phyloP scores from a whole-genome alignment of 92 coral and sea anemone species.

The Paramuricea clavata region DNA sequence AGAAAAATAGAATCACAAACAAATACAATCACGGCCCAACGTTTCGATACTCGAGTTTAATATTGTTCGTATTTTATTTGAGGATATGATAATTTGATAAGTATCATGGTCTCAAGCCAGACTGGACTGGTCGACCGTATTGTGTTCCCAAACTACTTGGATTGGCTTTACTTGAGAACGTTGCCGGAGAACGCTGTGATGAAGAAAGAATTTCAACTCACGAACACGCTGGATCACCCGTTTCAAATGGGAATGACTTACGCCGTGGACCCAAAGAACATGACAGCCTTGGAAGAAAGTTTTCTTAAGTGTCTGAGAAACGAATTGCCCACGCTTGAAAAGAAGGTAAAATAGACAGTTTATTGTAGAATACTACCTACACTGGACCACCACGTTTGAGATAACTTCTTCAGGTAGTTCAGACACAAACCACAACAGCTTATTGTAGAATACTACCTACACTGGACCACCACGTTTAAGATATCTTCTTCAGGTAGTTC shows the following conservation, averaged over 20 bases:
- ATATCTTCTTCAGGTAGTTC: too few relatives aligned
- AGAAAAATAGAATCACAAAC: too few relatives aligned
- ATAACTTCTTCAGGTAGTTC: too few relatives aligned
- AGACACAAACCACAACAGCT: too few relatives aligned
- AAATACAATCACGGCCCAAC: too few relatives aligned
- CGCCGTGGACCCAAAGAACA: neutral
- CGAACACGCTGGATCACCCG: constrained; percentile 3
- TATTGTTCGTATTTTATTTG: neutral
- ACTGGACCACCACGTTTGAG: too few relatives aligned
- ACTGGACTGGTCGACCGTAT: neutral
- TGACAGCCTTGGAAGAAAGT: neutral
- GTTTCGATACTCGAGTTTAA: neutral
- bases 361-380: neutral
- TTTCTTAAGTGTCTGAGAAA: neutral
- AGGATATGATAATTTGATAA: neutral
- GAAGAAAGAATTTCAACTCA: neutral
- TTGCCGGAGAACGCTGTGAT: neutral
- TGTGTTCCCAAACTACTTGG: constrained; percentile 19
- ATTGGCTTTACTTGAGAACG: neutral
- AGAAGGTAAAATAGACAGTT: neutral
- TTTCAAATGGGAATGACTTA: constrained; percentile 11
- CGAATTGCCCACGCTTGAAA: neutral
- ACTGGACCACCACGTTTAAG: too few relatives aligned
- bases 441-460: too few relatives aligned
- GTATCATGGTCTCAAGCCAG: neutral